These are phyloP conservation scores for Oryctes rhinoceros DNA, from an alignment of 1,140 invertebrate genomes.

Conservation along the genomic window DNA sequence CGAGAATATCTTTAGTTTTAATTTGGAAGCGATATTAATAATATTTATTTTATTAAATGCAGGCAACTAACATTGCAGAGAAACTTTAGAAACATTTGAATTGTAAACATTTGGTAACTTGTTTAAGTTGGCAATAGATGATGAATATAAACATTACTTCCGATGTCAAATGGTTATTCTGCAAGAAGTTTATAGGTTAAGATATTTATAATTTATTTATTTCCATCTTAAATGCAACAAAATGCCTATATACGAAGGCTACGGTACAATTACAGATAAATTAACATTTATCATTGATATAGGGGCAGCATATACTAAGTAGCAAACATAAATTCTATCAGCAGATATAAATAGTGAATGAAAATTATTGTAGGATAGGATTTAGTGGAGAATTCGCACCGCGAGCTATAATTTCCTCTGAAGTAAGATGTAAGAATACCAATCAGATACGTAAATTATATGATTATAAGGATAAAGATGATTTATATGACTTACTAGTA, in stretches of 20 bases:
- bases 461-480: constrained; percentile 74
- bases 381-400: constrained; percentile 89
- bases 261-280: constrained; percentile 80
- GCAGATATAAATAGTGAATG: background rate
- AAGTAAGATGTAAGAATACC: constrained; percentile 74
- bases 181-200: background rate
- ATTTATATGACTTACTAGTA: constrained; percentile 86
- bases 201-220: background rate
- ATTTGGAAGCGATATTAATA: too few species aligned
- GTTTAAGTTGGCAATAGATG: background rate
- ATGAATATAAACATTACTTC: background rate
- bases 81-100: background rate
- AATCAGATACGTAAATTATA: constrained; percentile 73
- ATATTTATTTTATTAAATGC: background rate
- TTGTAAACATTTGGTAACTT: background rate
- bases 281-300: constrained; percentile 90
- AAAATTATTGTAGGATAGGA: constrained; percentile 76
- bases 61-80: background rate
- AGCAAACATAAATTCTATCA: constrained; percentile 56
- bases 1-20: too few species aligned
- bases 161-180: background rate
- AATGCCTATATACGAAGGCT: constrained; percentile 80
- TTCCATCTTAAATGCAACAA: background rate
- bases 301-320: constrained; percentile 94
- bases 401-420: constrained; percentile 84